Base-by-base conservation (phyloP, 2,113 vertebrate genomes). In the Zeus faber region DNA sequence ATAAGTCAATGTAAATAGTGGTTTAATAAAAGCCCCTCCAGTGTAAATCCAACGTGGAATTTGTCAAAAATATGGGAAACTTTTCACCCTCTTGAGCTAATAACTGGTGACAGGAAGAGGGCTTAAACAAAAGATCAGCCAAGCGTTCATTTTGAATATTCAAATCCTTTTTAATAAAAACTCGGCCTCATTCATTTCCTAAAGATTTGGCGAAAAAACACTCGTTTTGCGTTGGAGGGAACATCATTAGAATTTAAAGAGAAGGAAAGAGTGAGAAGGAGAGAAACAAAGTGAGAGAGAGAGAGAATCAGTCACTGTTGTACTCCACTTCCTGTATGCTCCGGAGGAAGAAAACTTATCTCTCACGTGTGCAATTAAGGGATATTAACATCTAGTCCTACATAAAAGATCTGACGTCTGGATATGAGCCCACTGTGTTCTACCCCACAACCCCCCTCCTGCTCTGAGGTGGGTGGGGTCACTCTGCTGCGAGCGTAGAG, bases 121-220 rank as follows among this genome's bases (percentile, higher is more conserved):
- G 85, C 86, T 90, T 87, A 88, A 85, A 91, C 87, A 91, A 88
- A 88, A 88, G 86, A 88, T 88, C 87, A 87, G 81, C 85, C 87
- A 84, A 84, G 82, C 84, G 85, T 89, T 91, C 80, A 89, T 91
- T 85, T n/a, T 88, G 85, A 88, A 91, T 89, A 89, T 89, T 88
- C 83, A 87, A 88, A 88, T 87, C 81, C 81, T 72, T 82, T 89
- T 87, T 89, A 88, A 85, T 86, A 85, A 86, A n/a, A 89, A 85
- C 72, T 70, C 65, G 39, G 76, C 82, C 77, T 81, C 77, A 85
- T 87, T 85, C 70, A 76, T 85, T 87, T 87, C 79, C 76, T 78
- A 69, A 80, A 80, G 83, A 81, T 80, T 84, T 78, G 76, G 63
- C 72, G n/a, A 59, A 80, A 76, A 86, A 85, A 80, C 61, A 66